Base-by-base conservation (phyloP, 2,797 vertebrate genomes). In the Hemitrygon akajei region DNA sequence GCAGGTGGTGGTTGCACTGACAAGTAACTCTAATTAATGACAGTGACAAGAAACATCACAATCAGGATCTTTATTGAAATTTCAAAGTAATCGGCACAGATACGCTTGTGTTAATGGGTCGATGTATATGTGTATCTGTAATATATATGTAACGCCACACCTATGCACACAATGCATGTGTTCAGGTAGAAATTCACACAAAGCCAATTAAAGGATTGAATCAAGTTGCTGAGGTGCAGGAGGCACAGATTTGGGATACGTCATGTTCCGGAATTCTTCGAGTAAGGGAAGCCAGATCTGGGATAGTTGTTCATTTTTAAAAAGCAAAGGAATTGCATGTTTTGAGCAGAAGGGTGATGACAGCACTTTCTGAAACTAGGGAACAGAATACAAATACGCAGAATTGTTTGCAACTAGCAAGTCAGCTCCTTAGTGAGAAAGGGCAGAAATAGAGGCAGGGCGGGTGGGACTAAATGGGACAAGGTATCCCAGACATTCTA, bases 1-100 rank as follows among this genome's bases (percentile, higher is more conserved):
- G 69, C 91, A 93, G 91, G 66, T 69, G 73, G 71, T 76, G 22
- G 27, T 27, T 76, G 27, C 60, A 89, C 47, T 58, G 71, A 76
- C 69, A 93, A 76, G 73, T 30, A 93, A 58, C 25, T 75, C 40
- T 76, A 27, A 73, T 93, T 73, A 76, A 93, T 76, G 91, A 76
- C 22, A 93, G 91, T 93, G 91, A 58, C 37, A 27, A 69, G 63
- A 34, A 81, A 66, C 14, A 89, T 89, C 60, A 89, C 16, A 63
- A 47, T 12, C 71, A 30, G 40, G 7, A 77, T 77, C 66, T 89
- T 18, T 89, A 69, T 37, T 69, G 63, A 18, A 34, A 18, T 69
- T 89, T 37, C 66, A 89, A 89, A 37, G n/a, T 18, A 20, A 37
- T 37, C 69, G 86, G 16, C 20, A 66, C 63, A n/a, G 34, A 81